These are phyloP conservation scores for Drosophila nikananu DNA, from an alignment of 1,140 invertebrate genomes.

Conservation along the genomic window DNA sequence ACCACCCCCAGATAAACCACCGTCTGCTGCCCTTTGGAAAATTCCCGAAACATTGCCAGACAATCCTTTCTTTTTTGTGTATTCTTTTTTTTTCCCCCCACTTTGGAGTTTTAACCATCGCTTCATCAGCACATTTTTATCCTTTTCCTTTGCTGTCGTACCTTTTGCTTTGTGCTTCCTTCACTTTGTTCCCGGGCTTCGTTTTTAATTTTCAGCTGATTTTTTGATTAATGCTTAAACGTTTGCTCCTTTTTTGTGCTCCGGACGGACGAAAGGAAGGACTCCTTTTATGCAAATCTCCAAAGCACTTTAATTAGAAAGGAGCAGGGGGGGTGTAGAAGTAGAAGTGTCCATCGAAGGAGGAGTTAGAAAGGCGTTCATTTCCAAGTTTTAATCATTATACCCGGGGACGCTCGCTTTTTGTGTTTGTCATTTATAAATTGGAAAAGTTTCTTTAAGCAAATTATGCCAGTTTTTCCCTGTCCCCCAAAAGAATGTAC, in stretches of 20 bases:
- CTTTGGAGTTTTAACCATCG: slow-evolving; percentile 24
- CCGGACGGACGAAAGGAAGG: not conserved
- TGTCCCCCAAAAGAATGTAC: slow-evolving; percentile 32
- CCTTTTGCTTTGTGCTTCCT: slow-evolving; percentile 45
- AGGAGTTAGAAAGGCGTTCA: slow-evolving; percentile 55
- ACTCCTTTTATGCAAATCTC: slow-evolving; percentile 72
- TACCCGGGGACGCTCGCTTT: slow-evolving; percentile 49
- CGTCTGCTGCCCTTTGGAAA: not conserved
- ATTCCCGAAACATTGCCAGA: slow-evolving; percentile 33
- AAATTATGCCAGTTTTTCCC: slow-evolving; percentile 77
- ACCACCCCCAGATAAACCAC: not conserved
- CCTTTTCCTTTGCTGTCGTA: slow-evolving; percentile 31
- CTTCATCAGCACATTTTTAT: slow-evolving; percentile 52
- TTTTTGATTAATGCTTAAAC: slow-evolving; percentile 82
- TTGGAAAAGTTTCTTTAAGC: slow-evolving; percentile 84
- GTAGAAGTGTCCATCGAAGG: slow-evolving; percentile 28
- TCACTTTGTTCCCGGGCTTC: slow-evolving; percentile 27
- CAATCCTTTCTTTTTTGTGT: slow-evolving; percentile 65
- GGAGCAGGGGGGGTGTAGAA: not conserved
- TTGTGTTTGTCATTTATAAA: slow-evolving; percentile 84
- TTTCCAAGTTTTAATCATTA: slow-evolving; percentile 71
- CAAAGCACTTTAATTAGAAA: slow-evolving; percentile 78
- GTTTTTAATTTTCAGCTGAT: slow-evolving; percentile 81
- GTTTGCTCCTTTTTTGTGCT: slow-evolving; percentile 56
- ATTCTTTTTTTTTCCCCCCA: slow-evolving; percentile 21